phyloP scores from a whole-genome alignment of 2,113 vertebrate genomes.

The Pelvicachromis taeniatus region DNA sequence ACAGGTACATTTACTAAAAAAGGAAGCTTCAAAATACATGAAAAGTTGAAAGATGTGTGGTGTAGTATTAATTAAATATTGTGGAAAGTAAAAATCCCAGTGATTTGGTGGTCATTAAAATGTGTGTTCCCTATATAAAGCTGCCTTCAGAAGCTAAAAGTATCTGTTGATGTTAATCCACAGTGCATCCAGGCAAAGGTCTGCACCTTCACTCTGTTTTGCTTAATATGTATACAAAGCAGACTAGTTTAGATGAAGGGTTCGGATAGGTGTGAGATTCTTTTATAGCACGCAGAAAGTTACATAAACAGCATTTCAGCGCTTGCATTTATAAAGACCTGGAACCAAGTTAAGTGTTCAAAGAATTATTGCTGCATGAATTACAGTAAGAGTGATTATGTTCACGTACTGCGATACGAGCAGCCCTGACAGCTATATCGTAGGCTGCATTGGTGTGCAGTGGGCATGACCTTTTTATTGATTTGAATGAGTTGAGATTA shows the following conservation, averaged over 20 bases:
- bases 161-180: background rate
- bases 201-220: background rate
- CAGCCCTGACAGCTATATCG: background rate
- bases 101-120: background rate
- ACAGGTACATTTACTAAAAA: background rate
- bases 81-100: background rate
- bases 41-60: background rate
- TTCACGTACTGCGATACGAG: background rate
- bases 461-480: background rate
- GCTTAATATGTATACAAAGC: background rate
- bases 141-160: background rate
- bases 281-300: background rate
- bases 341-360: background rate
- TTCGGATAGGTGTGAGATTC: background rate
- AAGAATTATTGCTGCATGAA: background rate
- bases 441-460: background rate
- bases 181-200: background rate
- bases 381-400: background rate
- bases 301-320: background rate
- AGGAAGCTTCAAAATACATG: fast-evolving
- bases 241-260: background rate
- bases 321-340: background rate
- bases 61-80: background rate
- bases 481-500: background rate
- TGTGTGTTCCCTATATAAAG: background rate